Base-by-base conservation (phyloP, 2,888 invertebrate genomes). In the Drosophila neoperkinsi region DNA sequence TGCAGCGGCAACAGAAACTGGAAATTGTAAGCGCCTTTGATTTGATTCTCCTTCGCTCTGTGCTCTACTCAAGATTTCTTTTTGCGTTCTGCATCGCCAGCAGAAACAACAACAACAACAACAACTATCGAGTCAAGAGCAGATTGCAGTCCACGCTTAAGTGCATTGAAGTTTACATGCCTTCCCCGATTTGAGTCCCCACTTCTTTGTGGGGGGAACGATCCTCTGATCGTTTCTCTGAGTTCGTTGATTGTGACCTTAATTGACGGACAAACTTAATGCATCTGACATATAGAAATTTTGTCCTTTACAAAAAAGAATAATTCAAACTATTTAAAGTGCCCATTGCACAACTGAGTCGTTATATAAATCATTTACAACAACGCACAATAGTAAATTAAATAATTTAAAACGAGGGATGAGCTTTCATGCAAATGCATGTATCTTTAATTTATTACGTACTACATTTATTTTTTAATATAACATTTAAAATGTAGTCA, bases 1-100 rank as follows among this genome's bases (percentile, higher is more conserved):
- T 82, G 71, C 71, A 71, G 58, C 69, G 31, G 60, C 71, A 55
- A 71, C 70, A 72, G 34, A 88, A 86, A 90, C 90, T 86, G 90
- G 86, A 86, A 89, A 76, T 75, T 74, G 67, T 71, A 70, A 71
- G 72, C 86, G 77, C 52, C 74, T 72, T 61, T 70, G 70, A 63
- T 73, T 74, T 84, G 55, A 57, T 63, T 64, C 51, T 57, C 21
- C 31, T 57, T 57, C 16, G 62, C 53, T 62, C 72, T 62, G 62
- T 57, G 70, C 79, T 81, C 80, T 80, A 71, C 57, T 53, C 50
- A 43, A 64, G 64, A 61, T 67, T 78, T 72, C 71, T 66, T 76
- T 63, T 71, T 62, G 43, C 66, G 53, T 57, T 57, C 52, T 72
- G 65, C 52, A 53, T 61, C 68, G 46, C 38, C 46, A 49, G 18